phyloP scores from a whole-genome alignment of 2,888 invertebrate genomes.

The Nephrocerus scutellatus region DNA sequence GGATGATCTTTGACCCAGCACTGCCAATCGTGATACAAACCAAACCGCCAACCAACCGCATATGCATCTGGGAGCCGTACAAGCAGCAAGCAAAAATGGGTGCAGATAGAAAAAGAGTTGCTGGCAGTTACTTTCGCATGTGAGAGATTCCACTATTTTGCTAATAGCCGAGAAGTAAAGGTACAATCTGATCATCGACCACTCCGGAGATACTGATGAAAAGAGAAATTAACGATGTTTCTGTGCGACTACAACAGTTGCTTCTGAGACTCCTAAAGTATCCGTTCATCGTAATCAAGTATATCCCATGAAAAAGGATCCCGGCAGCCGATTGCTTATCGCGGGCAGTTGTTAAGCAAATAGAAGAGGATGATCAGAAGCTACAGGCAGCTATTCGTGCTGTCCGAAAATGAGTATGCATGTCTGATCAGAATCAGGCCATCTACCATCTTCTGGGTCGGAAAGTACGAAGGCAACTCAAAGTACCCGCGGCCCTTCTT shows the following conservation, averaged over 20 bases:
- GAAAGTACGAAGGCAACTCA: no score
- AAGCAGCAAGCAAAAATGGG: conserved; percentile 3
- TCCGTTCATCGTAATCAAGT: conserved; percentile 8
- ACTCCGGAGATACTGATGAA: conserved; percentile 18
- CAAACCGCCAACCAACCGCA: conserved; percentile 2
- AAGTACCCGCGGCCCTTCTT: no score
- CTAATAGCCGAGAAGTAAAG: conserved; percentile 23
- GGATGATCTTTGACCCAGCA: conserved; percentile 2
- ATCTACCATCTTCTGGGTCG: no score
- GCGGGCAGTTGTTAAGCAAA: conserved; percentile 20
- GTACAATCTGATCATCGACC: conserved; percentile 38
- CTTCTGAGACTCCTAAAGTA: conserved; percentile 12
- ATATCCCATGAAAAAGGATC: conserved; percentile 18
- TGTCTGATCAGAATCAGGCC: conserved; percentile 7
- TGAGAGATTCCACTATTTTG: conserved; percentile 9
- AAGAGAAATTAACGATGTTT: conserved; percentile 13
- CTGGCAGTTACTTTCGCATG: no score
- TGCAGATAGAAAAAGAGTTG: no score
- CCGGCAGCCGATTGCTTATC: conserved; percentile 29
- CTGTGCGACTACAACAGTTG: conserved; percentile 10
- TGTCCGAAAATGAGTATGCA: conserved; percentile 3
- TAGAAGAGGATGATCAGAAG: conserved; percentile 10
- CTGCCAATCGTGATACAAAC: background rate
- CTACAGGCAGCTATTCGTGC: conserved; percentile 7
- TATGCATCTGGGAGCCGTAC: conserved; percentile 8